A percentile compares a stretch with the other conserved stretches of the same genome.
These are phyloP conservation scores for Pipa parva DNA, from an alignment of 2,113 vertebrate species.

Conservation along the genomic window DNA sequence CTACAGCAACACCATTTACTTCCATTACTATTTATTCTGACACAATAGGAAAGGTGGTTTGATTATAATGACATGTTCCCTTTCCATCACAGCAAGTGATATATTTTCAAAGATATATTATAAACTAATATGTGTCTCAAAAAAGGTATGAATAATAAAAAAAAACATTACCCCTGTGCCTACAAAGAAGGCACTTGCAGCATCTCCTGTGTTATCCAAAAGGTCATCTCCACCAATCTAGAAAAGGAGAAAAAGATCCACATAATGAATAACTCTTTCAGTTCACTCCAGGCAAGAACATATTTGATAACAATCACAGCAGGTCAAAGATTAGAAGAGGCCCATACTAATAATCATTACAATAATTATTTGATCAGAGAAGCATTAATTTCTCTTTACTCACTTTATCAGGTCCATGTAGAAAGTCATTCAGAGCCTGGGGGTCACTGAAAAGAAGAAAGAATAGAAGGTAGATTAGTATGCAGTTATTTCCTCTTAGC, in stretches of 20 bases:
- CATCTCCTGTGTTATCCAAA: slow-evolving; percentile 85
- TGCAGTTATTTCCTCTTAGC: too few species aligned
- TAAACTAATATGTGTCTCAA: neutral
- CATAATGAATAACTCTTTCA: neutral
- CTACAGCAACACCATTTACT: too few species aligned
- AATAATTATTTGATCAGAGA: too few species aligned
- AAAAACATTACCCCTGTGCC: slow-evolving; percentile 70
- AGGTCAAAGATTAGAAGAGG: too few species aligned
- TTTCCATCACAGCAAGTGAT: too few species aligned
- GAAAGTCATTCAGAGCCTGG: slow-evolving; percentile 66
- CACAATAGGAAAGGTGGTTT: too few species aligned
- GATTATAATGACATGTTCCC: too few species aligned
- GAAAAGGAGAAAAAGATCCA: slow-evolving; percentile 50
- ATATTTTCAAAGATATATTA: too few species aligned
- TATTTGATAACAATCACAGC: too few species aligned
- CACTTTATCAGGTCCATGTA: slow-evolving; percentile 68
- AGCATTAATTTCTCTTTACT: slow-evolving; percentile 29
- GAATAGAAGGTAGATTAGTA: neutral
- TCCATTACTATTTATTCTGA: too few species aligned
- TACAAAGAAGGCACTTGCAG: slow-evolving; percentile 86
- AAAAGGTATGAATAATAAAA: neutral
- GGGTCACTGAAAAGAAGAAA: slow-evolving; percentile 57
- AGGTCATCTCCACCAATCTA: slow-evolving; percentile 89
- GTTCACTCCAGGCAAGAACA: too few species aligned
- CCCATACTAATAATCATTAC: too few species aligned